Conservation (phyloP, 1,140 invertebrate species). For the Chymomyza costata region DNA sequence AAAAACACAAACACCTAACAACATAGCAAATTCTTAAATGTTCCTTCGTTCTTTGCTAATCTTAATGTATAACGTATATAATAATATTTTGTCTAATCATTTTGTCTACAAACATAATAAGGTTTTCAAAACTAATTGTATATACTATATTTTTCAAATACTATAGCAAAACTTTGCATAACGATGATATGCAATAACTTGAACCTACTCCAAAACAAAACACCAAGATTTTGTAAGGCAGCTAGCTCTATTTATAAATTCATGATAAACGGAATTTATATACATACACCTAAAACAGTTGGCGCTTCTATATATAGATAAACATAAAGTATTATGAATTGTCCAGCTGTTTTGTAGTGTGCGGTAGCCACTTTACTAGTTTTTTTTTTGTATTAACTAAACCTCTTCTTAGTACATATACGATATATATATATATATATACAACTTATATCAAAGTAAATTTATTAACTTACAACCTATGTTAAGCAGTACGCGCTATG, state of each 20-base stretch:
- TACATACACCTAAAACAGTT: conserved; percentile 12
- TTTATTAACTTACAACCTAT: conserved; percentile 31
- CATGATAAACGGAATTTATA: conserved; percentile 17
- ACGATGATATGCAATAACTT: conserved; percentile 7
- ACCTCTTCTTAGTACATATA: no score
- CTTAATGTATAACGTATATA: conserved; percentile 52
- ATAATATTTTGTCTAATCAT: conserved; percentile 39
- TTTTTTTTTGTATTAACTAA: neutral
- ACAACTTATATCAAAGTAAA: no score
- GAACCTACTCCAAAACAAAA: conserved; percentile 21
- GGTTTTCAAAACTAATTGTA: conserved; percentile 69
- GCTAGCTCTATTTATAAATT: no score
- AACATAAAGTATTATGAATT: conserved; percentile 16
- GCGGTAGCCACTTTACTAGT: no score
- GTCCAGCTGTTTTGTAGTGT: no score
- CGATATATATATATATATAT: conserved; percentile 32
- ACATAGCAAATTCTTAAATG: conserved; percentile 62
- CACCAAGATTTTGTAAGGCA: no score
- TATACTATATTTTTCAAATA: no score
- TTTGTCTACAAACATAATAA: conserved; percentile 54
- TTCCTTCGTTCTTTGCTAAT: conserved; percentile 65
- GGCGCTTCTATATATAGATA: conserved; percentile 11
- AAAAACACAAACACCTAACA: conserved; percentile 31
- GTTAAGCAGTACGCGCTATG: conserved; percentile 44
- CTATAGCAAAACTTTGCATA: no score